Base-by-base conservation (phyloP, 2,113 vertebrate genomes). In the Lynx canadensis region DNA sequence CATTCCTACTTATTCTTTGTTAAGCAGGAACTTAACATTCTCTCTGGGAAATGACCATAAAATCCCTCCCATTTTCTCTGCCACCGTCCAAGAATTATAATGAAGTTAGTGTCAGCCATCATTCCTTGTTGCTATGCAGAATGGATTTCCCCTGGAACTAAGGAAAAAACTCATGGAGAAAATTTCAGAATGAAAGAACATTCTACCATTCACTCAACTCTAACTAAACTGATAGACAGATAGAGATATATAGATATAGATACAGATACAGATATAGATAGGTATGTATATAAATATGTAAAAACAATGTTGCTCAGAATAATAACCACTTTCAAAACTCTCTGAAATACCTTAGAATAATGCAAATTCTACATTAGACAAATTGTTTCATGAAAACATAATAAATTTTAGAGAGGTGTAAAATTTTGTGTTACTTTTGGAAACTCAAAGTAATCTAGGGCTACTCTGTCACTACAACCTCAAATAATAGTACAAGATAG, bases 311-410 rank as follows among this genome's bases (percentile, higher is more conserved):
- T 95, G 65, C n/a, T 96, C 71, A 90, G 85, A 88, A 63, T 90
- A 93, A 94, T 74, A 82, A 71, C 19, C 23, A 33, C 50, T 21
- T 92, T 55, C 23, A 91, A 89, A 91, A 69, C 1, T 71, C 16
- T 85, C 36, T 23, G 60, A 23, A 13, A 85, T 89, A 52, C 36
- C 31, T 36, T 57, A 93, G 21, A 87, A 88, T 84, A 89, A 89
- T 1, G 19, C 8, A 71, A 95, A 60, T 66, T 96, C 23, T n/a
- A n/a, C 31, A 82, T 81, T 89, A 74, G 2, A 31, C 7, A 52
- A 87, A 79, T 96, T 95, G 45, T 89, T 97, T 87, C 33, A 80
- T 92, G 83, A 96, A 92, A 97, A 89, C 65, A 87, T 12, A 90
- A 82, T 96, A 92, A 81, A 38, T 84, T 89, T 96, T 84, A 97